These are phyloP conservation scores for Nudaria mundana DNA, from an alignment of 2,888 invertebrate genomes.

Conservation along the genomic window DNA sequence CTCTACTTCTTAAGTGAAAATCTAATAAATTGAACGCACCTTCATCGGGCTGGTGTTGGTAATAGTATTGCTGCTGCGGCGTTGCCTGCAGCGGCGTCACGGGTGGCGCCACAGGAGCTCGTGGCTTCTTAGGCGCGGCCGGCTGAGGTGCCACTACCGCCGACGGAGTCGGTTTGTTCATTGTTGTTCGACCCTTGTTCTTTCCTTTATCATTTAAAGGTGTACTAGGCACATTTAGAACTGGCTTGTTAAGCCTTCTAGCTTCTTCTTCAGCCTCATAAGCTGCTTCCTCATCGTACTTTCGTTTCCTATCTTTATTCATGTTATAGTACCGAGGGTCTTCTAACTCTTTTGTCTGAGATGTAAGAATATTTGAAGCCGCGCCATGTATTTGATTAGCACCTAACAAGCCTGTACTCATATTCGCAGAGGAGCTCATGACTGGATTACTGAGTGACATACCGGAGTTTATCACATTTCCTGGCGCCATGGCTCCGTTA, in stretches of 20 bases:
- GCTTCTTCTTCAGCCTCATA: conserved; percentile 82
- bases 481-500: conserved; percentile 65
- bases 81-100: conserved; percentile 67
- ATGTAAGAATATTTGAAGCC: conserved; percentile 54
- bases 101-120: conserved; percentile 69
- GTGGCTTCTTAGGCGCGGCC: conserved; percentile 74
- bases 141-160: conserved; percentile 72
- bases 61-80: conserved; percentile 79
- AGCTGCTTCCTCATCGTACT: conserved; percentile 85
- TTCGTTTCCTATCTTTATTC: conserved; percentile 86
- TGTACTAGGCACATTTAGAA: conserved; percentile 76
- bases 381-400: conserved; percentile 70
- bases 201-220: conserved; percentile 72
- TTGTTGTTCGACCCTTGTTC: conserved; percentile 57
- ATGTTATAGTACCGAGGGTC: conserved; percentile 88
- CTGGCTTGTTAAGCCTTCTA: conserved; percentile 72
- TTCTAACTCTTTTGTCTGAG: conserved; percentile 79
- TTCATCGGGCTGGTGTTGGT: conserved; percentile 81
- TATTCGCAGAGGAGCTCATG: conserved; percentile 59
- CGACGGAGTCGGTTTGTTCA: conserved; percentile 58
- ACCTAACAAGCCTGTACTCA: conserved; percentile 70
- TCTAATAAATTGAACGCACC: conserved; percentile 82
- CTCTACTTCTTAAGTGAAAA: conserved; percentile 81
- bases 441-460: conserved; percentile 64
- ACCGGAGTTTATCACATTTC: conserved; percentile 57